These are phyloP conservation scores for Cheilinus undulatus DNA, from an alignment of 2,113 vertebrate genomes.

Conservation along the genomic window DNA sequence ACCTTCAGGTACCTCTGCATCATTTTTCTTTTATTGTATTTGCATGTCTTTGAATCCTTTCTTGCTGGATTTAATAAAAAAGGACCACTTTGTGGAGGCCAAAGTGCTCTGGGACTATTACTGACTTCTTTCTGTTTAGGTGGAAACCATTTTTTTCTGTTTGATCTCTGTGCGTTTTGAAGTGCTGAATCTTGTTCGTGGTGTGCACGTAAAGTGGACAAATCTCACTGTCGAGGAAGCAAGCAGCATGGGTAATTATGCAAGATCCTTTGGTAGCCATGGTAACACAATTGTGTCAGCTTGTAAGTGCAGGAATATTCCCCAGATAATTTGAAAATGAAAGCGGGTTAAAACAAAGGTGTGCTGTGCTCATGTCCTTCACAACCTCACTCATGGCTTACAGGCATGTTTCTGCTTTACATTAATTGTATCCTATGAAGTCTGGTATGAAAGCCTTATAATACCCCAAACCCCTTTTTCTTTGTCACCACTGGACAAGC, in stretches of 20 bases:
- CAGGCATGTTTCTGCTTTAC: too few species aligned
- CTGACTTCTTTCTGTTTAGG: constrained; percentile 12
- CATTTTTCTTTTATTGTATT: too few species aligned
- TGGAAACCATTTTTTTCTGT: constrained; percentile 10
- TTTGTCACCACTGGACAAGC: too few species aligned
- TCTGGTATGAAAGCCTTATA: too few species aligned
- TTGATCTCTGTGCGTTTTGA: not conserved
- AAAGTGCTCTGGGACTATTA: not conserved
- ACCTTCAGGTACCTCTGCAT: too few species aligned
- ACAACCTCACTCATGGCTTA: too few species aligned
- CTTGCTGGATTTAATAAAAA: too few species aligned
- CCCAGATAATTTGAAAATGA: not conserved
- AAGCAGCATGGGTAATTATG: constrained; percentile 28
- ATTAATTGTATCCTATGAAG: too few species aligned
- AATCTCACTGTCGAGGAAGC: constrained; percentile 8
- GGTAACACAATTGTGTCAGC: constrained; percentile 19
- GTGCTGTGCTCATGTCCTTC: too few species aligned
- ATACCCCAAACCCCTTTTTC: too few species aligned
- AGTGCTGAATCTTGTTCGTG: not conserved
- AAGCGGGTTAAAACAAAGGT: not conserved
- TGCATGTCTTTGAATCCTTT: too few species aligned
- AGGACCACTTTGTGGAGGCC: too few species aligned
- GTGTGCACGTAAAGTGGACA: constrained; percentile 11
- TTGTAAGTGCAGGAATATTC: not conserved
- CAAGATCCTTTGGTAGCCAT: constrained; percentile 30